phyloP scores from a whole-genome alignment of 2,797 vertebrate genomes.

The Gambusia yucatana region DNA sequence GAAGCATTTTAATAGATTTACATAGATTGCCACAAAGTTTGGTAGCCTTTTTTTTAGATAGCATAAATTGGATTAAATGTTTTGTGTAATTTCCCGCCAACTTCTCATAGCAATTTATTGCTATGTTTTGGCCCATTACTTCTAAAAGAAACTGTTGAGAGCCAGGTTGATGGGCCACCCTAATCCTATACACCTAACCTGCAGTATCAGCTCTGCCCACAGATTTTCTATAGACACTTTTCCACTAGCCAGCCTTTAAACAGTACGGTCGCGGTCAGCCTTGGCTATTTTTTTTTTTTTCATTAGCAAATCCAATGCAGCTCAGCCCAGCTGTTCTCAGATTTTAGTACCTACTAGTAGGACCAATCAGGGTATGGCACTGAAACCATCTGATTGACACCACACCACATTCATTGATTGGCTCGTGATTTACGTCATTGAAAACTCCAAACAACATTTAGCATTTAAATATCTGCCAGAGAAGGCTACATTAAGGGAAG shows the following conservation, averaged over 20 bases:
- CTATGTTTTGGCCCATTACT: neutral
- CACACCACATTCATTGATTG: no score
- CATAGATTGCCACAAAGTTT: neutral
- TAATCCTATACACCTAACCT: neutral
- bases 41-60: neutral
- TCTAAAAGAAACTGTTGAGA: neutral
- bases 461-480: slow-evolving; percentile 11
- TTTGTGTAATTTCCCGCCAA: neutral
- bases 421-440: no score
- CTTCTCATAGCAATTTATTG: neutral
- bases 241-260: no score
- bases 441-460: no score
- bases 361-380: no score
- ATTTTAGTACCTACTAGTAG: no score
- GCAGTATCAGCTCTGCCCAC: neutral
- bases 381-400: no score
- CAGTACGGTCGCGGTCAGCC: no score
- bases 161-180: neutral
- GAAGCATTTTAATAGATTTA: neutral
- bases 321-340: no score
- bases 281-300: no score
- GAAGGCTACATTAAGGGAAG: slow-evolving; percentile 6
- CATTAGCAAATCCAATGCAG: no score
- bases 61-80: neutral
- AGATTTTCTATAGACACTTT: neutral